These are phyloP conservation scores for Oedothorax gibbosus DNA, from an alignment of 1,140 invertebrate species.

Conservation along the genomic window DNA sequence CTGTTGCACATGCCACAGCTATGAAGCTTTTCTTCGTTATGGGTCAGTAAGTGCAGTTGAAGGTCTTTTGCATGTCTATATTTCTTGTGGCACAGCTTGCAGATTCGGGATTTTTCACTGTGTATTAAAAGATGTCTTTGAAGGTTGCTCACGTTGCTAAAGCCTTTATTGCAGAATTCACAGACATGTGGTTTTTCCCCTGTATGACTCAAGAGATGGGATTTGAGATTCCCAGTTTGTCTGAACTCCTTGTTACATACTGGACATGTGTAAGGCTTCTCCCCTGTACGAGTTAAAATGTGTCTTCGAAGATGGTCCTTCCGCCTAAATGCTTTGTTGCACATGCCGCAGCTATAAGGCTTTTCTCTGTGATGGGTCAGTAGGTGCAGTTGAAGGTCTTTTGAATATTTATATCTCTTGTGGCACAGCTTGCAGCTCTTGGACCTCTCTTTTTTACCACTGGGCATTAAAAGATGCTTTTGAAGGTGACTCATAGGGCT, in stretches of 20 bases:
- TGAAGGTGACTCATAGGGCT: constrained; percentile 1
- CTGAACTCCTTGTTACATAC: constrained; percentile 67
- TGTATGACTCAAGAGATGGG: constrained; percentile 63
- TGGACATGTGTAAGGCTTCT: constrained; percentile 63
- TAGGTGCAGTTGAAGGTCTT: constrained; percentile 1
- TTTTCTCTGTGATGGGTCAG: constrained; percentile 67
- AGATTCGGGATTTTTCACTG: constrained; percentile 74
- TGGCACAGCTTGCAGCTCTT: constrained; percentile 19
- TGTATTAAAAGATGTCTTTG: not conserved
- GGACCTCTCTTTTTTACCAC: constrained; percentile 42
- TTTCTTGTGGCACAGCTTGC: constrained; percentile 64
- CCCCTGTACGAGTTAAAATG: constrained; percentile 63
- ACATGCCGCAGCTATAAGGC: constrained; percentile 70
- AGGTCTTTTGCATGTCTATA: constrained; percentile 73
- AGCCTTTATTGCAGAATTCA: not conserved
- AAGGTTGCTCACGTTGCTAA: not conserved
- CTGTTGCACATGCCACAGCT: constrained; percentile 83
- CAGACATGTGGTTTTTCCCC: not conserved
- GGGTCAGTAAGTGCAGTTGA: constrained; percentile 86
- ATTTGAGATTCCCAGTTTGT: not conserved
- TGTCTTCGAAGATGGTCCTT: not conserved
- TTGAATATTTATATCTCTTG: not conserved
- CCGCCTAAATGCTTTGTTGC: not conserved
- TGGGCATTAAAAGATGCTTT: constrained; percentile 65
- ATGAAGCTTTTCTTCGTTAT: constrained; percentile 79